phyloP scores from a whole-genome alignment of 2,797 vertebrate genomes.

The Heliangelus exortis region DNA sequence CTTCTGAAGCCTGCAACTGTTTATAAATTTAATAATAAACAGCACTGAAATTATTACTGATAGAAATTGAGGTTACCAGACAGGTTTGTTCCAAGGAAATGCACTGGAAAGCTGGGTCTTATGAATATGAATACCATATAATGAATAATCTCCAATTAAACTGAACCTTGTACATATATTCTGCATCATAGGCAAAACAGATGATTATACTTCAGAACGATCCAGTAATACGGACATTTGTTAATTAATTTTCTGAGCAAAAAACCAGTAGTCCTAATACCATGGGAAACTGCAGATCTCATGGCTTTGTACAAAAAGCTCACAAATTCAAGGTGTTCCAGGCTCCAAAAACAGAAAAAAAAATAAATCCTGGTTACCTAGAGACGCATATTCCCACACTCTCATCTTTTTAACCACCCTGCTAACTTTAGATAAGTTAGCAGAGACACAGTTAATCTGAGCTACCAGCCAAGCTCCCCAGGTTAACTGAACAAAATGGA shows the following conservation, averaged over 20 bases:
- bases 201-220: background rate
- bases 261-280: background rate
- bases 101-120: background rate
- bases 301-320: background rate
- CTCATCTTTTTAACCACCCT: background rate
- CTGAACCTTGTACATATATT: background rate
- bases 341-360: background rate
- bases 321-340: rapidly evolving
- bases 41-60: background rate
- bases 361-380: background rate
- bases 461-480: background rate
- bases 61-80: background rate
- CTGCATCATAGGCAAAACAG: background rate
- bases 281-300: background rate
- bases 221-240: background rate
- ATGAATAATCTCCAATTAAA: background rate
- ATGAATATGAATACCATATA: background rate
- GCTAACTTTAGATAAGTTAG: background rate
- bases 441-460: background rate
- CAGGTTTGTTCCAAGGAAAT: background rate
- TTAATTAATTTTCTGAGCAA: background rate
- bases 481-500: background rate
- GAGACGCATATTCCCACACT: background rate
- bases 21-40: background rate
- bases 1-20: background rate